Percentiles rank a stretch among this genome's conserved stretches.
Evolutionary conservation across 2,888 invertebrate genomes (phyloP).

Genomic region (Lypha dubia): DNA sequence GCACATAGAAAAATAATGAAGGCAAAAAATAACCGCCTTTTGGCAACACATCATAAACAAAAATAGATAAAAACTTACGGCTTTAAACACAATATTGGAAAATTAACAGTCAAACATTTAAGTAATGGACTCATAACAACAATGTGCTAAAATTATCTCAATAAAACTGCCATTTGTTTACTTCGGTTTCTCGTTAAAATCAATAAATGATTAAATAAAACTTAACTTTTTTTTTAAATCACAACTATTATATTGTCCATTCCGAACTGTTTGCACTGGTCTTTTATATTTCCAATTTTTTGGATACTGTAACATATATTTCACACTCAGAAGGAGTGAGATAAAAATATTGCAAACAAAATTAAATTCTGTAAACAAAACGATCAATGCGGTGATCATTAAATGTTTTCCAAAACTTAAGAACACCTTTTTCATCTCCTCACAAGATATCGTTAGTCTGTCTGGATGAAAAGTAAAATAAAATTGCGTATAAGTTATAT

Average conservation of each 20-base stretch:
- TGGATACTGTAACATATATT: background rate
- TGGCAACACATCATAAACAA: slow-evolving; percentile 52
- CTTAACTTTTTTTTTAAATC: too few species aligned
- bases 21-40: slow-evolving; percentile 39
- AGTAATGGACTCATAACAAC: background rate
- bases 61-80: slow-evolving; percentile 24
- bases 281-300: background rate
- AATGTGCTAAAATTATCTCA: too few species aligned
- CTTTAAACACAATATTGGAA: background rate
- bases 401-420: too few species aligned
- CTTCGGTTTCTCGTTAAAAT: too few species aligned
- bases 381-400: too few species aligned
- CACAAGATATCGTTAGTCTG: too few species aligned
- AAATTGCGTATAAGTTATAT: too few species aligned
- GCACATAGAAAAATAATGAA: slow-evolving; percentile 53
- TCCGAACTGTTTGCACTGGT: background rate
- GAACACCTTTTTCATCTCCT: too few species aligned
- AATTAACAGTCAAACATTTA: background rate
- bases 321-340: background rate
- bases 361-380: background rate
- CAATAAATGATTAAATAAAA: too few species aligned
- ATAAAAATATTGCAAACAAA: background rate
- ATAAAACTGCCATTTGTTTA: too few species aligned
- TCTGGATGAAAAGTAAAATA: too few species aligned
- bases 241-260: background rate